Evolutionary conservation across 2,113 vertebrate genomes (phyloP).

Genomic region (Gallinago undulata): DNA sequence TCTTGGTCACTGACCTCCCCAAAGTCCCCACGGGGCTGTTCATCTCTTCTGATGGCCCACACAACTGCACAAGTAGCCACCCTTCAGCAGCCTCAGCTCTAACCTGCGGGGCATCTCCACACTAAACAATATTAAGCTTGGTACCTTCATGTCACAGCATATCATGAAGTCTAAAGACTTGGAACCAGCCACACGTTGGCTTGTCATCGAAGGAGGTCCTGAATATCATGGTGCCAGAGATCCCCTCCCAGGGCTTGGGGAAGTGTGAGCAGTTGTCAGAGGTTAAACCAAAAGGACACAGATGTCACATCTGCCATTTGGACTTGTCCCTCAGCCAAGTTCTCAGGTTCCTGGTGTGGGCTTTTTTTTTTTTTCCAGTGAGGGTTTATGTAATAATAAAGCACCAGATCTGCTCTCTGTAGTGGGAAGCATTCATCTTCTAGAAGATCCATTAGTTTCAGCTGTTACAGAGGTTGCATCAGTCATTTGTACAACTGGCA

Average conservation of each 20-base stretch:
- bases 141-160: neutral
- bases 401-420: neutral
- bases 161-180: neutral
- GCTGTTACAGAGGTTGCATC: neutral
- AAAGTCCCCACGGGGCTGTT: neutral
- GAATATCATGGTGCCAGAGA: neutral
- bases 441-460: neutral
- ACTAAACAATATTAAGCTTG: fast-evolving
- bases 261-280: neutral
- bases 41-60: neutral
- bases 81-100: neutral
- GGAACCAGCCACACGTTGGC: neutral
- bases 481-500: fast-evolving
- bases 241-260: neutral
- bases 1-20: neutral
- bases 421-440: neutral
- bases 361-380: neutral
- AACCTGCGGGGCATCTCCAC: neutral
- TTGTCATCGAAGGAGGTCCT: neutral
- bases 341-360: neutral
- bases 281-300: neutral
- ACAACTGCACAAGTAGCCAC: neutral
- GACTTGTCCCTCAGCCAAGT: neutral
- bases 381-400: neutral
- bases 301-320: neutral